Base-by-base conservation (phyloP, 1,140 invertebrate species). In the Chymomyza costata region DNA sequence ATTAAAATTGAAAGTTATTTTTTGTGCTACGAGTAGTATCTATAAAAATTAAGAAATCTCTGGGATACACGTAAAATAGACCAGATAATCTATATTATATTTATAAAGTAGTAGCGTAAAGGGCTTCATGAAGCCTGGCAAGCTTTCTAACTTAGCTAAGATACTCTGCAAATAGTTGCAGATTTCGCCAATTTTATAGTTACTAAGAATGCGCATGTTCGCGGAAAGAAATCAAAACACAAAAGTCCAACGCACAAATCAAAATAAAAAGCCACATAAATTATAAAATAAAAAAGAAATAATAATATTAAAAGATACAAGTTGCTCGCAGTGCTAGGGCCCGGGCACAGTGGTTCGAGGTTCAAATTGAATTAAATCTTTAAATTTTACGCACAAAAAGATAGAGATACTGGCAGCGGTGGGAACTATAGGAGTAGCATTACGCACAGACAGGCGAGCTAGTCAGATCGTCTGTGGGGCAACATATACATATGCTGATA, bases 261-360 rank as follows among this genome's bases (percentile, higher is more conserved):
- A 69, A 69, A 74, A 69, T 74, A 76, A 74, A 63, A 67, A 55
- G 56, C 60, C n/a, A 67, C 69, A 74, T 76, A 76, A 69, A 62
- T 74, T 74, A 69, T 69, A 76, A 38, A 11, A n/a, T 6, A 10
- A 28, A 28, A 28, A 28, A 5, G 25, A 28, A 28, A 28, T 6
- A 28, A 5, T 6, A 6, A 28, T 6, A 28, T 28, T 10, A 28
- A 61, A 49, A 62, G 56, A 76, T 65, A 65, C 71, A 78, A 76
- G 65, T 69, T 76, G 64, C 59, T n/a, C 47, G 65, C 48, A 39
- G 65, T 30, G 44, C 47, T 51, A 25, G 31, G 28, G n/a, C n/a
- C n/a, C n/a, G n/a, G n/a, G n/a, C n/a, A n/a, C n/a, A n/a, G n/a
- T n/a, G n/a, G n/a, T n/a, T n/a, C n/a, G n/a, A n/a, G n/a, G n/a